Percentiles rank a stretch among this genome's conserved stretches.
phyloP scores from a whole-genome alignment of 2,888 invertebrate genomes.

The Stegophylla sp. region DNA sequence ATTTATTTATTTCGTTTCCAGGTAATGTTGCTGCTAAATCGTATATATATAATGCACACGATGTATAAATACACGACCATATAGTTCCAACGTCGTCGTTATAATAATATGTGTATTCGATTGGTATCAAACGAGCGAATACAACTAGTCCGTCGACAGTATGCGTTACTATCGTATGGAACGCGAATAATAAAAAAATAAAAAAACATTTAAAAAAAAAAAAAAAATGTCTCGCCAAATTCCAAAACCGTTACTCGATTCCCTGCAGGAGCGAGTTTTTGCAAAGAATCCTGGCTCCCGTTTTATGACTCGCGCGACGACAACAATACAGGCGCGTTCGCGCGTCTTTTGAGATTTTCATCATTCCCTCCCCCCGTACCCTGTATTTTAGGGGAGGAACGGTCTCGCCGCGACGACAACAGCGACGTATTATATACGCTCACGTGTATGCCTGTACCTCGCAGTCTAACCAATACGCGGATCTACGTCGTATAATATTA shows the following conservation, averaged over 20 bases:
- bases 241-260: conserved; percentile 1
- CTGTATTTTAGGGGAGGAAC: not conserved
- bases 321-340: conserved; percentile 35
- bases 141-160: not conserved
- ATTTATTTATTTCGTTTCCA: too few relatives aligned
- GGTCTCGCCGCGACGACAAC: too few relatives aligned
- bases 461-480: too few relatives aligned
- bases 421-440: too few relatives aligned
- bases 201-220: not conserved
- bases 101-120: too few relatives aligned
- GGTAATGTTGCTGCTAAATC: too few relatives aligned
- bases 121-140: not conserved
- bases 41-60: not conserved
- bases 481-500: too few relatives aligned
- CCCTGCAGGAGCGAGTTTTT: not conserved
- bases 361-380: not conserved
- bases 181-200: not conserved
- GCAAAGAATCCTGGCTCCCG: not conserved
- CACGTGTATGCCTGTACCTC: too few relatives aligned
- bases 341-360: conserved; percentile 28
- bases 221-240: not conserved
- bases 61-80: not conserved
- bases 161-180: too few relatives aligned
- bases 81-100: too few relatives aligned
- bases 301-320: conserved; percentile 18